Base-by-base conservation (phyloP, 2,797 vertebrate species). In the Peromyscus melanophrys region DNA sequence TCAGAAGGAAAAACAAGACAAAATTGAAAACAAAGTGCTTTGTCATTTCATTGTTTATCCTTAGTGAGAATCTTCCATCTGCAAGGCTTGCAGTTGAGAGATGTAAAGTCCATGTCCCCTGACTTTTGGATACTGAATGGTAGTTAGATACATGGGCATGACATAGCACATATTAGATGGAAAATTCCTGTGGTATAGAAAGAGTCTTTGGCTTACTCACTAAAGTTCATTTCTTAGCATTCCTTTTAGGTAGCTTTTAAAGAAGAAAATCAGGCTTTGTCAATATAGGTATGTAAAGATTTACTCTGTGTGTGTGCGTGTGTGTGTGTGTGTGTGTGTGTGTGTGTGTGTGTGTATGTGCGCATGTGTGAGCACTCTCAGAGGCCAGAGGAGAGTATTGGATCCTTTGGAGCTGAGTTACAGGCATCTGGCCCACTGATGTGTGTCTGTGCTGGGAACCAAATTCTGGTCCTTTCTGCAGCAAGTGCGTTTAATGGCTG, bases 181-280 rank as follows among this genome's bases (percentile, higher is more conserved):
- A 90, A 78, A 89, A 69, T 76, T 92, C 7, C 40, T 49, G 46
- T 61, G 63, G 52, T 82, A 46, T 82, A 46, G 65, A 92, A 82
- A 12, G 37, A 52, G 3, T 57, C 87, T 46, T 12, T 88, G 34
- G 27, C 23, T 88, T 40, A 21, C 31, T 67, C 25, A 71, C 40
- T 93, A 49, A 90, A 92, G 40, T 59, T 92, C 17, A 49, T n/a
- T 81, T 91, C 13, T 95, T 63, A 95, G 78, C 23, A 78, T 89
- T 27, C 3, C 7, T 92, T 91, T 49, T 31, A 94, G 49, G 19
- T 95, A 71, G 37, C 25, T 61, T 97, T 93, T 87, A 94, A 57
- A 86, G 46, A n/a, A n/a, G 69, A 89, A 83, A 89, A 93, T 23
- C 65, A 89, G 16, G 5, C 34, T 59, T 96, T 89, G 69, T 61